phyloP scores from a whole-genome alignment of 1,140 invertebrate genomes.

The Hyphantria cunea region DNA sequence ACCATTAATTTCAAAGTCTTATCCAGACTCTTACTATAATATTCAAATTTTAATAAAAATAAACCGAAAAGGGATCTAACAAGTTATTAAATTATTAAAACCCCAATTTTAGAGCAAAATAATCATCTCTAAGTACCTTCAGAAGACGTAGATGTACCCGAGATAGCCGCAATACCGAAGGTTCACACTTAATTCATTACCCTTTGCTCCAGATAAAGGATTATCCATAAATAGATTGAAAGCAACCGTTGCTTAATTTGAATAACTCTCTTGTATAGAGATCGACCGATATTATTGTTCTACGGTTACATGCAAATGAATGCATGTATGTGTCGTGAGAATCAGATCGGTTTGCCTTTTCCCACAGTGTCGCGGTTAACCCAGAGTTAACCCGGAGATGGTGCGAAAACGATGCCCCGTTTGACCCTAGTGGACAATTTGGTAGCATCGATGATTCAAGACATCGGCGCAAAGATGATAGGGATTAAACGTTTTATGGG shows the following conservation, averaged over 20 bases:
- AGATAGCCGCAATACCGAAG: not conserved
- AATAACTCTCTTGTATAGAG: conserved; percentile 30
- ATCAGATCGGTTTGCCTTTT: conserved; percentile 47
- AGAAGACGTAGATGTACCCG: no score
- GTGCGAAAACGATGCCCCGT: conserved; percentile 45
- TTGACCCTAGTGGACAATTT: conserved; percentile 40
- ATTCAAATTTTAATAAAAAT: no score
- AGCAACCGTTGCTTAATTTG: conserved; percentile 22
- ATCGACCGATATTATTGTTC: conserved; percentile 67
- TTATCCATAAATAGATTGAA: conserved; percentile 10
- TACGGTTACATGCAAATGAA: conserved; percentile 61
- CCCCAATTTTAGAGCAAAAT: no score
- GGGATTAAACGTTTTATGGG: conserved; percentile 9
- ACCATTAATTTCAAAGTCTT: no score
- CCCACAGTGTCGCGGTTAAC: conserved; percentile 56
- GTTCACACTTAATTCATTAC: conserved; percentile 16
- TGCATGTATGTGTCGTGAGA: conserved; percentile 44
- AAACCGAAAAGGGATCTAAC: no score
- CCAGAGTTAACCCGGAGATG: conserved; percentile 52
- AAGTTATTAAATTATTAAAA: no score
- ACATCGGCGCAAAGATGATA: not conserved
- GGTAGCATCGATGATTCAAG: conserved; percentile 15
- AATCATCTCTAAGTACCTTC: no score
- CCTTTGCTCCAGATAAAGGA: conserved; percentile 8
- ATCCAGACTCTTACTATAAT: no score